Base-by-base conservation (phyloP, 2,113 vertebrate species). In the Brevimyrus niger region DNA sequence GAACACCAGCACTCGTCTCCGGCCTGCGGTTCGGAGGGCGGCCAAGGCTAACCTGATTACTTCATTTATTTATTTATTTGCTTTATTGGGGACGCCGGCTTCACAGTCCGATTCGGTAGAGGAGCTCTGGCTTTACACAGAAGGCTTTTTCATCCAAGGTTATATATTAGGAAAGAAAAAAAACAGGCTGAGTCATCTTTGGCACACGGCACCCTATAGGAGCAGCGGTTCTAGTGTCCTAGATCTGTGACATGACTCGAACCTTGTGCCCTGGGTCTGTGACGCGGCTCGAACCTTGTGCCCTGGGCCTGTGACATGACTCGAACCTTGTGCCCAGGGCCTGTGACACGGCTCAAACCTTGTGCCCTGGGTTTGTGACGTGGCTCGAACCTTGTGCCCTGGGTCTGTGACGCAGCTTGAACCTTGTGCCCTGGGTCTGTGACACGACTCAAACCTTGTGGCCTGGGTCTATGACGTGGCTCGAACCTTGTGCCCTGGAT, bases 1-100 rank as follows among this genome's bases (percentile, higher is more conserved):
- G 96, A 95, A 95, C 95, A 96, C 94, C 94, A 97, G 96, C 96
- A 94, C 94, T 95, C 94, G 96, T 96, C 96, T 97, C 96, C 95
- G 96, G 95, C 94, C 95, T 93, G 94, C 93, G 94, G 96, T 96
- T 96, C 95, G 96, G 96, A 97, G 89, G 88, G 94, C 95, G 1
- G 35, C 73, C 73, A 80, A 80, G 4, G 73, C 31, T 19, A 80
- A 80, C 73, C 73, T 42, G 73, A 80, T 80, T 80, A 42, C 42
- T 80, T 42, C 5, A 19, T 42, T 80, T 80, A 76, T 76, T 80
- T 80, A 76, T 76, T 76, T 76, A 76, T 76, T 17, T 15, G 10
- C 31, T 76, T 73, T 73, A 4, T 38, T 73, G 0, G 65, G 65
- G 10, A 69, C 27, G 4, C 65, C n/a, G 11, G 27, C 11, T 69